These are phyloP conservation scores for Microcebus lehilahytsara DNA, from an alignment of 2,113 vertebrate genomes.

Conservation along the genomic window DNA sequence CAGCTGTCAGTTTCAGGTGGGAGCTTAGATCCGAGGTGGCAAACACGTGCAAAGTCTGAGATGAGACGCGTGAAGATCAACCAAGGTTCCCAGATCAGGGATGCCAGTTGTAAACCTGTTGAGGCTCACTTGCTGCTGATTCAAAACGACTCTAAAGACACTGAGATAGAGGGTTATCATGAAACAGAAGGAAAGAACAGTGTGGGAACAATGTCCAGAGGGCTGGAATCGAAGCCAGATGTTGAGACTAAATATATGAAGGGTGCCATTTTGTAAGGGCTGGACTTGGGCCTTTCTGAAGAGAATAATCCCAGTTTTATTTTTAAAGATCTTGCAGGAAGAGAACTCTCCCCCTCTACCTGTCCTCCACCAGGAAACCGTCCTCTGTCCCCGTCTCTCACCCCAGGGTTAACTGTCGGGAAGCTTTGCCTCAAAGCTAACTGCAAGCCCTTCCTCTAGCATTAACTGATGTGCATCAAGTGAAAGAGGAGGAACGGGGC, in stretches of 20 bases:
- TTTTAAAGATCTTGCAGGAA: not conserved
- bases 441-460: not conserved
- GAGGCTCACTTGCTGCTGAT: not conserved
- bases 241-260: not conserved
- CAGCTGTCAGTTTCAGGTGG: not conserved
- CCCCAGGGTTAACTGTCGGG: not conserved
- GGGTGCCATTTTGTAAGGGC: not conserved
- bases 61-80: not conserved
- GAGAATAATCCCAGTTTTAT: not conserved
- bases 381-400: not conserved
- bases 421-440: not conserved
- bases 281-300: not conserved
- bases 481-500: not conserved
- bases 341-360: too few species aligned
- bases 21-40: not conserved
- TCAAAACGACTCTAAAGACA: not conserved
- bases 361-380: not conserved
- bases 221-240: not conserved
- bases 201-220: not conserved
- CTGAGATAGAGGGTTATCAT: not conserved
- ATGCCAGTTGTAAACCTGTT: not conserved
- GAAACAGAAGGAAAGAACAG: not conserved
- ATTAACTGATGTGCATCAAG: not conserved
- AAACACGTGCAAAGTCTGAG: not conserved
- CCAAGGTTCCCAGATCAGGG: not conserved